Base-by-base conservation (phyloP, 2,797 vertebrate genomes). In the Simalia tracyae region DNA sequence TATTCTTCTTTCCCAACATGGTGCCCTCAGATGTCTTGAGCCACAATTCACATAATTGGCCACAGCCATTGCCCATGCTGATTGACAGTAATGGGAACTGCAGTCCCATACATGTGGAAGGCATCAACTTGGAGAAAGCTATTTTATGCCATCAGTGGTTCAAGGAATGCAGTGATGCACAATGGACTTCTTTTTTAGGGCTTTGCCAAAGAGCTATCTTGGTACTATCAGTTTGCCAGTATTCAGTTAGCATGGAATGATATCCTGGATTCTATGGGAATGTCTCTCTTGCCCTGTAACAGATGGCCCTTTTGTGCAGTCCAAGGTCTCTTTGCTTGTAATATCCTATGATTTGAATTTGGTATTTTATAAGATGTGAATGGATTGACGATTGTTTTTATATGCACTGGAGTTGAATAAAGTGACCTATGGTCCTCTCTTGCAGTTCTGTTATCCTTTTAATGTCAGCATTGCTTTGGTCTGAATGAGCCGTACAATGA, bases 401-500 rank as follows among this genome's bases (percentile, higher is more conserved):
- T 88, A 26, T 36, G 36, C 3, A 3, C 72, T 76, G 10, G 11
- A 56, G 10, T 76, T 64, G 50, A 54, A 59, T 63, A 85, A 59
- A 15, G 31, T 89, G 68, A 68, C 54, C 24, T 68, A 59, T 17
- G 36, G 42, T 86, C 24, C 28, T 90, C 28, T 76, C 63, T 31
- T 84, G 59, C 36, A 85, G 72, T 61, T 31, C 56, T 50, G 59
- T 86, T 86, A 89, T 50, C 36, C 84, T 57, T 93, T 92, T 93
- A 68, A 86, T 19, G 68, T 0, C 24, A 76, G 54, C 56, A 85
- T 61, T 92, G 84, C 26, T 63, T 5, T 68, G 54, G 59, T 57
- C 81, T 68, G 72, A 64, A 56, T 93, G 54, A 42, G 19, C 28
- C 93, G 90, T 86, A 66, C 89, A 88, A 93, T 72, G 84, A 88